These are phyloP conservation scores for Alitta virens DNA, from an alignment of 2,888 invertebrate genomes.

Conservation along the genomic window DNA sequence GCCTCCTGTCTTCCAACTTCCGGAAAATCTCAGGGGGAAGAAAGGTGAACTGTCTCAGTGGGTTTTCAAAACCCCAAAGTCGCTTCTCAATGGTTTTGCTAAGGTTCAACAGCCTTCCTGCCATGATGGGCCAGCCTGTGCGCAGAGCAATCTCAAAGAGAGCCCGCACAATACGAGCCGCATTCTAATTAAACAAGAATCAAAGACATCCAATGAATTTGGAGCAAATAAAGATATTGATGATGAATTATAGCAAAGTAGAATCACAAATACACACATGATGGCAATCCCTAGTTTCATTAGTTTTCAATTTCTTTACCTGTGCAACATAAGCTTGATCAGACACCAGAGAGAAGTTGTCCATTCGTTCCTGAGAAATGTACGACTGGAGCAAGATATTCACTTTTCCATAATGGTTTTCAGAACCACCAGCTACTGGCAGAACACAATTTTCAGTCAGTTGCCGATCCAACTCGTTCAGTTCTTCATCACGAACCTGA, in stretches of 20 bases:
- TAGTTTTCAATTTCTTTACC: too few species aligned
- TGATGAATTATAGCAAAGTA: too few species aligned
- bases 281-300: too few species aligned
- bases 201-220: too few species aligned
- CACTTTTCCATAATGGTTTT: conserved; percentile 80
- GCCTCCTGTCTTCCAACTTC: conserved; percentile 74
- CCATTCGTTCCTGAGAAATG: conserved; percentile 77
- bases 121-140: conserved; percentile 85
- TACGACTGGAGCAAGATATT: conserved; percentile 84
- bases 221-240: too few species aligned
- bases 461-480: conserved; percentile 82
- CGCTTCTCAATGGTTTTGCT: conserved; percentile 92
- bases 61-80: conserved; percentile 83
- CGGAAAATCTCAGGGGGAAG: conserved; percentile 71
- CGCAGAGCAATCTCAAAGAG: conserved; percentile 90
- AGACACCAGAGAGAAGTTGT: conserved; percentile 81
- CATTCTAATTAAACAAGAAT: conserved; percentile 71
- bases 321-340: conserved; percentile 87
- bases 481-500: conserved; percentile 89
- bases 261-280: too few species aligned
- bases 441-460: conserved; percentile 73
- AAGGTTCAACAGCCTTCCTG: conserved; percentile 79
- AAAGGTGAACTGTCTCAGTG: conserved; percentile 70
- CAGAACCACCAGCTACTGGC: conserved; percentile 76
- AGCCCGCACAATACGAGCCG: conserved; percentile 84